phyloP scores from a whole-genome alignment of 92 coral and sea anemone genomes.

The Porites lobata region DNA sequence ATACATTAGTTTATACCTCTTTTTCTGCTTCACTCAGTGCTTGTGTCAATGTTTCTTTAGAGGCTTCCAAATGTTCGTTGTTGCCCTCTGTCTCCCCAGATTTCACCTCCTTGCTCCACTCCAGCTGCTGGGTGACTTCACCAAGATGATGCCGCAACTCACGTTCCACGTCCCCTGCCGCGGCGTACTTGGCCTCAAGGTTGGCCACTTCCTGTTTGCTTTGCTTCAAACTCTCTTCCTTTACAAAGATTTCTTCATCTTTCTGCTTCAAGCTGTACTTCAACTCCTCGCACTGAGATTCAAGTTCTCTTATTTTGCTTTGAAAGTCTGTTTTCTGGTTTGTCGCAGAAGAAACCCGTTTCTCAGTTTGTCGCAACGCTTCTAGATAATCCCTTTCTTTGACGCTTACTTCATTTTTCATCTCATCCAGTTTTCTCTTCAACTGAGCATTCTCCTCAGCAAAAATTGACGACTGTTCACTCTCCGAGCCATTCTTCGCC shows the following conservation, averaged over 20 bases:
- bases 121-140: constrained; percentile 86
- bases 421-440: constrained; percentile 52
- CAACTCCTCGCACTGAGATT: constrained; percentile 73
- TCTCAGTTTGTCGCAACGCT: constrained; percentile 23
- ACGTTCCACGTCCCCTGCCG: constrained; percentile 80
- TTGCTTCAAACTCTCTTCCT: constrained; percentile 62
- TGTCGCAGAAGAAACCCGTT: constrained; percentile 18
- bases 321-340: constrained; percentile 59
- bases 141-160: constrained; percentile 89
- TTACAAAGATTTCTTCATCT: constrained; percentile 81
- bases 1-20: constrained; percentile 32
- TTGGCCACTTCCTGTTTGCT: constrained; percentile 59
- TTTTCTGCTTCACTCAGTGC: constrained; percentile 36
- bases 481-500: not conserved
- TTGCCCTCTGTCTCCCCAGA: not conserved
- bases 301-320: constrained; percentile 45
- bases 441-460: constrained; percentile 51
- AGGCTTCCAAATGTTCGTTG: constrained; percentile 25
- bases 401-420: constrained; percentile 17
- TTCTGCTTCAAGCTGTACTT: constrained; percentile 76
- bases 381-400: constrained; percentile 54
- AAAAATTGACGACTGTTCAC: constrained; percentile 2
- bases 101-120: constrained; percentile 40
- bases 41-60: constrained; percentile 10
- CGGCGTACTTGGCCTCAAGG: constrained; percentile 71